These are phyloP conservation scores for Arenaria interpres DNA, from an alignment of 2,113 vertebrate genomes.

Conservation along the genomic window DNA sequence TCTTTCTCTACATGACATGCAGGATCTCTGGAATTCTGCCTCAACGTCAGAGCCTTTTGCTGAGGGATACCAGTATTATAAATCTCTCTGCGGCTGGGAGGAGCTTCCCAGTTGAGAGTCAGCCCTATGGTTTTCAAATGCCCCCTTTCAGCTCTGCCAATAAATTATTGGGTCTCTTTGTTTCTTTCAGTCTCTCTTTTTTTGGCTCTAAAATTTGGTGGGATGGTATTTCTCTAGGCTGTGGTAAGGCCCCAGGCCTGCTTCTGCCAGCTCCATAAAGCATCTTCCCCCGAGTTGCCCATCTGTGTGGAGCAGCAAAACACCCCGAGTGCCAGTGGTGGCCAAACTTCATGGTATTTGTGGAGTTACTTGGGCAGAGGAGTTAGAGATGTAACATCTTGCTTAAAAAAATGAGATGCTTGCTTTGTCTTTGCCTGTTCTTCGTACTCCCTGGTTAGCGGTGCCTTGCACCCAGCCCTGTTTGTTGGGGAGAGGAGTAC, in stretches of 20 bases:
- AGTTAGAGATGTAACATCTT: background rate
- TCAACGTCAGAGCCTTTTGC: conserved; percentile 43
- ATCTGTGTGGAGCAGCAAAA: background rate
- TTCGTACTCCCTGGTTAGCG: background rate
- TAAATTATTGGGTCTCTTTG: conserved; percentile 76
- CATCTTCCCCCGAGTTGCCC: background rate
- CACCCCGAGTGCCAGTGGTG: background rate
- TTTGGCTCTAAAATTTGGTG: background rate
- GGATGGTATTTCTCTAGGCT: background rate
- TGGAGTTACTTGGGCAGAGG: background rate
- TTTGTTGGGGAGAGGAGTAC: background rate
- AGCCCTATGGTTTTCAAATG: conserved; percentile 57
- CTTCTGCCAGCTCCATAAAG: background rate
- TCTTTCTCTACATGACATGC: conserved; percentile 50
- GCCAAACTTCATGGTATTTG: background rate
- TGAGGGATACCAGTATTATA: conserved; percentile 74
- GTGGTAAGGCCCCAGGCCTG: background rate
- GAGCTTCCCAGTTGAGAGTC: conserved; percentile 58
- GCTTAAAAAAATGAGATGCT: background rate
- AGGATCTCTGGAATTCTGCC: conserved; percentile 54
- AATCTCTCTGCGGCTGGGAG: conserved; percentile 67
- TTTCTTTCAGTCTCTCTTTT: conserved; percentile 43
- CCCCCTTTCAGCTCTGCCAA: conserved; percentile 70
- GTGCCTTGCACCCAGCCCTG: background rate
- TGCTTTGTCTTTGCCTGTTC: background rate